These are phyloP conservation scores for Conger conger DNA, from an alignment of 2,113 vertebrate species.

Conservation along the genomic window DNA sequence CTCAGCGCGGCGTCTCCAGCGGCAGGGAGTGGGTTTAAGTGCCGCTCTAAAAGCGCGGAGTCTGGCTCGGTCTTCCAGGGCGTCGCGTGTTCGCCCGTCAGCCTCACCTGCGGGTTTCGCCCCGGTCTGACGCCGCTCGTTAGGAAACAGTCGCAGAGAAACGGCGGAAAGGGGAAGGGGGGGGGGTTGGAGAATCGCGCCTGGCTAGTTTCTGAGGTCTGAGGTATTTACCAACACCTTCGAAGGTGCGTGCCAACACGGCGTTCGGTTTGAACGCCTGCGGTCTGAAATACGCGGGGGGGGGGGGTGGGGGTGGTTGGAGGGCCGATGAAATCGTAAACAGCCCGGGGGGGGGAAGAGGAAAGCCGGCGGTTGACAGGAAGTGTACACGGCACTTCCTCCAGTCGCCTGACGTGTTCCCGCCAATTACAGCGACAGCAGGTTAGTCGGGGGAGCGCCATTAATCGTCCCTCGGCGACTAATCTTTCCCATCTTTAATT, in stretches of 20 bases:
- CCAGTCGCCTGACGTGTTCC: not conserved
- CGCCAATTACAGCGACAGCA: slow-evolving; percentile 25
- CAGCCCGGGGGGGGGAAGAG: not conserved
- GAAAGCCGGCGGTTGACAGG: not conserved
- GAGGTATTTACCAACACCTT: not conserved
- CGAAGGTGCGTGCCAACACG: not conserved
- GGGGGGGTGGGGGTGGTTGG: not conserved
- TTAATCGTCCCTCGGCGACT: slow-evolving; percentile 16
- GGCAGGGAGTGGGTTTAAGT: not conserved
- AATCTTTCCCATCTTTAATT: slow-evolving; percentile 37
- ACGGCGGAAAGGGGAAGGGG: too few relatives aligned
- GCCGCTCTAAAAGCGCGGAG: not conserved
- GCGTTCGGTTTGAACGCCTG: not conserved
- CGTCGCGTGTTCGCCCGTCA: not conserved
- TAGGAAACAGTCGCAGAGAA: not conserved
- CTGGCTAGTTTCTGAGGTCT: not conserved
- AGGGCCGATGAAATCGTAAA: not conserved
- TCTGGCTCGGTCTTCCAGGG: not conserved
- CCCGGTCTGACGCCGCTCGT: not conserved
- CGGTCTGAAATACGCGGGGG: not conserved
- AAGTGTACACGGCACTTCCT: not conserved
- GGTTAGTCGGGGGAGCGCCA: slow-evolving; percentile 4
- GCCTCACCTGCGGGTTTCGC: not conserved
- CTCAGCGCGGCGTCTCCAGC: not conserved
- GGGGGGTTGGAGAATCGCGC: not conserved